Conservation (phyloP, 2,113 vertebrate genomes). For the Nanorana parkeri region DNA sequence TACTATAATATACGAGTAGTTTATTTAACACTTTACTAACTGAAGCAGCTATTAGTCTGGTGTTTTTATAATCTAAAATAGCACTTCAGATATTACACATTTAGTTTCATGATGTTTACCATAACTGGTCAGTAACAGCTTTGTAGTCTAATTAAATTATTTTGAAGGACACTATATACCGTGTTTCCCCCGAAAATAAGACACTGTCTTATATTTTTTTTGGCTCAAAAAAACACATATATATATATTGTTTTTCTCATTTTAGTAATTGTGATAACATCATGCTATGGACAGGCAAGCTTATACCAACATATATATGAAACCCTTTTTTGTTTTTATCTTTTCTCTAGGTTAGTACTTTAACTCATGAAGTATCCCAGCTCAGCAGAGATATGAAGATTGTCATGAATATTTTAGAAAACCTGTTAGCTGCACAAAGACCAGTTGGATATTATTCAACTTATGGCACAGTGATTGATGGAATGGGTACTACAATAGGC, state of each 20-base stretch:
- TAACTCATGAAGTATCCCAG: constrained; percentile 81
- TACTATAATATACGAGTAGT: too few species aligned
- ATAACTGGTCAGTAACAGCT: too few species aligned
- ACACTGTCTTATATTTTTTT: too few species aligned
- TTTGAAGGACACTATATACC: background rate
- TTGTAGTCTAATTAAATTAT: background rate
- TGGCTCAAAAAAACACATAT: too few species aligned
- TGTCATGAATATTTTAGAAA: constrained; percentile 76
- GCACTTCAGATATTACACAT: too few species aligned
- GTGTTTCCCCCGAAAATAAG: too few species aligned
- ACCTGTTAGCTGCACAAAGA: constrained; percentile 68
- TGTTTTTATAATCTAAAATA: too few species aligned
- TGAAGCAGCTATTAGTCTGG: too few species aligned
- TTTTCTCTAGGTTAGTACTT: constrained; percentile 69
- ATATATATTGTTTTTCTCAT: background rate
- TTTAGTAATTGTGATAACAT: background rate
- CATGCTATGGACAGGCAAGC: background rate
- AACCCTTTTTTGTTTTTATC: background rate
- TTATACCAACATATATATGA: too few species aligned
- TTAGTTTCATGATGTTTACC: too few species aligned
- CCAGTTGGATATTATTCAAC: constrained; percentile 67
- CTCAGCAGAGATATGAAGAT: constrained; percentile 79
- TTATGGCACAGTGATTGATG: constrained; percentile 50
- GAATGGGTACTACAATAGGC: constrained; percentile 60
- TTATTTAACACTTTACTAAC: too few species aligned